A percentile compares a stretch with the other conserved stretches of the same genome.
These are phyloP conservation scores for Napeogenes inachia DNA, from an alignment of 2,888 invertebrate genomes.

Conservation along the genomic window DNA sequence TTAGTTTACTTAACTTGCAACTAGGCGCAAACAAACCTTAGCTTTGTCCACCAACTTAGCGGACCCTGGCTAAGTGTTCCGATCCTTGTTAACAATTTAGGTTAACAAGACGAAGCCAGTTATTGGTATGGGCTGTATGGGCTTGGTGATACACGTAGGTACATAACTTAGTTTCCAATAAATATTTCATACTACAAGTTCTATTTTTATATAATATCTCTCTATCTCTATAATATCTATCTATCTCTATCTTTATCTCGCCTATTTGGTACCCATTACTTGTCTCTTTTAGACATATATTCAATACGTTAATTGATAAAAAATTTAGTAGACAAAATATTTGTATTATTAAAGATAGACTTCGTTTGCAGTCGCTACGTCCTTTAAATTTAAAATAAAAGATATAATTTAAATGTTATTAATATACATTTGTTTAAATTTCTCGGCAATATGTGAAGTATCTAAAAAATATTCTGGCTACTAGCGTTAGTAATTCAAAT, in stretches of 20 bases:
- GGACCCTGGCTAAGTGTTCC: constrained; percentile 63
- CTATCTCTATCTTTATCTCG: too few species aligned
- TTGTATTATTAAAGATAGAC: too few species aligned
- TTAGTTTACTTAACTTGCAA: constrained; percentile 70
- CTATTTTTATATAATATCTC: too few species aligned
- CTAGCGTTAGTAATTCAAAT: constrained; percentile 43
- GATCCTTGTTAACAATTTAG: constrained; percentile 74
- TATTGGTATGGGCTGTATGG: constrained; percentile 48
- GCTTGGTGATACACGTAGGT: not conserved
- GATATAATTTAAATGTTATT: constrained; percentile 14
- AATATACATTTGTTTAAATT: constrained; percentile 16
- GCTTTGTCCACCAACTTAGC: constrained; percentile 72
- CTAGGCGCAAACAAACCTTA: constrained; percentile 67
- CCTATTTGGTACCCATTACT: too few species aligned
- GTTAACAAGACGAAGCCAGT: constrained; percentile 66
- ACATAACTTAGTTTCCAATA: not conserved
- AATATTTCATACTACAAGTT: not conserved
- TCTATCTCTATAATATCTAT: too few species aligned
- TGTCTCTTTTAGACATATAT: too few species aligned
- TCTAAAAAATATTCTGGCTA: constrained; percentile 26
- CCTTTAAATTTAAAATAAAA: constrained; percentile 8
- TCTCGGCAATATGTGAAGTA: constrained; percentile 29
- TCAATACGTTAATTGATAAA: too few species aligned
- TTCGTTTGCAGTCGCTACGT: constrained; percentile 10
- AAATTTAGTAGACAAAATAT: not conserved